Base-by-base conservation (phyloP, 2,113 vertebrate species). In the Stegostoma tigrinum region DNA sequence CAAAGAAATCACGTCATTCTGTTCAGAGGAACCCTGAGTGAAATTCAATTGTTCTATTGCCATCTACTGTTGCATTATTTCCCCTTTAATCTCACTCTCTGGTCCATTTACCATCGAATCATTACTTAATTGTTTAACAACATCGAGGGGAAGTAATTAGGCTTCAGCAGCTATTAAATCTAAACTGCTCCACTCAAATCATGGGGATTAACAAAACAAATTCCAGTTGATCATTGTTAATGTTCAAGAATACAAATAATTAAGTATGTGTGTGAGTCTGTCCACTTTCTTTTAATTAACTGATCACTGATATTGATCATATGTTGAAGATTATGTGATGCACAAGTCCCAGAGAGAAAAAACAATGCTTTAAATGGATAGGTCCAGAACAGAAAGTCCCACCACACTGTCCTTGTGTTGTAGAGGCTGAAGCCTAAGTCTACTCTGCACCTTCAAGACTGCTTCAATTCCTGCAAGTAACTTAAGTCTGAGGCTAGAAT, bases 51-150 rank as follows among this genome's bases (percentile, higher is more conserved):
- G 17, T 93, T 64, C 89, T 67, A 66, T 66, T 93, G 89, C 89
- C 89, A 93, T 93, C 89, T 93, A 93, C 89, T 93, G 89, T 93
- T 93, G 6, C 6, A 93, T 67, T 66, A n/a, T 93, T 93, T 66
- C 34, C 15, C n/a, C n/a, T 93, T 34, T 61, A 93, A 90, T 90
- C 87, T 64, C 34, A n/a, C 87, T 61, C 61, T n/a, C 3, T 19
- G 21, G 4, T 83, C 15, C 80, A 21, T 83, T 83, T 83, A 83
- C 21, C 15, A 21, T 83, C 70, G 30, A 72, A 27, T 83, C 19
- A 21, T 45, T 83, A 38, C 6, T 72, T 24, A 6, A 83, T 83
- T 83, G 42, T n/a, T 45, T 42, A 6, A 23, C 45, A 42, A 83
- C 0, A 42, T 42, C 17, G 42, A 21, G 38, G 78, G 38, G 80